A percentile compares a stretch with the other conserved stretches of the same genome.
These are phyloP conservation scores for Ranitomeya imitator DNA, from an alignment of 2,113 vertebrate genomes.

Conservation along the genomic window DNA sequence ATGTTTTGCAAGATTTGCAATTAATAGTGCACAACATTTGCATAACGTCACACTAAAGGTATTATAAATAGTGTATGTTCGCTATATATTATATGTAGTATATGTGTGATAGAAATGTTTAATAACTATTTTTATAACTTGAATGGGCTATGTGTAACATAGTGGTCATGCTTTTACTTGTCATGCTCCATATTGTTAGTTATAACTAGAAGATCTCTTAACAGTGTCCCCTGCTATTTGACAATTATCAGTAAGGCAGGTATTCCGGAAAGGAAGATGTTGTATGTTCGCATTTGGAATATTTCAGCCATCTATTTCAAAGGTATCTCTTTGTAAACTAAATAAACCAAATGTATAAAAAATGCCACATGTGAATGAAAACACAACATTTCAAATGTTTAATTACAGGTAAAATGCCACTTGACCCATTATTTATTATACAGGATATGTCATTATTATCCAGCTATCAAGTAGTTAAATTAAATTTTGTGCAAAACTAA, in stretches of 20 bases:
- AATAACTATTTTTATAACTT: background rate
- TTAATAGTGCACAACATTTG: too few relatives aligned
- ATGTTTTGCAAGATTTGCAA: too few relatives aligned
- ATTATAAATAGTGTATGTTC: background rate
- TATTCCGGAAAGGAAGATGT: too few relatives aligned
- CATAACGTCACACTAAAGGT: background rate
- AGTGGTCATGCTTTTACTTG: background rate
- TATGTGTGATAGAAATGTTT: background rate
- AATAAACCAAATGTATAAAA: background rate
- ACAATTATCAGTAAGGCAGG: background rate
- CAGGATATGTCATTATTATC: background rate
- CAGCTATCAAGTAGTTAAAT: background rate
- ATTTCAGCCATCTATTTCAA: background rate
- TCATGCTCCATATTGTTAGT: background rate
- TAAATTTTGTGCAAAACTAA: background rate
- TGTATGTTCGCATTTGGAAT: background rate
- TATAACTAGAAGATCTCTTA: background rate
- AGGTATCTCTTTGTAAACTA: background rate
- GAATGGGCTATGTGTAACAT: background rate
- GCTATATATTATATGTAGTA: background rate
- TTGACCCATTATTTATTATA: background rate
- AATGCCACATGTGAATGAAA: background rate
- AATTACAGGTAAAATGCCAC: background rate
- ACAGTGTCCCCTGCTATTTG: background rate
- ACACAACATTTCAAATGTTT: background rate